Evolutionary conservation across 2,113 vertebrate species (phyloP).

Genomic region (Phalacrocorax carbo): DNA sequence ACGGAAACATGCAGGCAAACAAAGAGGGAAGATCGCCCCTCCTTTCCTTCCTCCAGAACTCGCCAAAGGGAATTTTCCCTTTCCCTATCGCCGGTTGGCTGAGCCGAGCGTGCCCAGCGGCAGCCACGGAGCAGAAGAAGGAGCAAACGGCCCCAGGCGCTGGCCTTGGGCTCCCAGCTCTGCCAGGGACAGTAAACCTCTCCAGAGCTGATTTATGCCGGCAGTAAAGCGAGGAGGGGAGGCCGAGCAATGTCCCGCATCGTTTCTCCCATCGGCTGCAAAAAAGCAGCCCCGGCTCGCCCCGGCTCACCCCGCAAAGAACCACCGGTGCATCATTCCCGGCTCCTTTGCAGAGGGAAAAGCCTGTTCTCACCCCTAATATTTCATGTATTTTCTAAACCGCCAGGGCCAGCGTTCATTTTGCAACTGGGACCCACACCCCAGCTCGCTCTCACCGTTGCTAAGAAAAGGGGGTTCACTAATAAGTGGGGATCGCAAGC

Average conservation of each 20-base stretch:
- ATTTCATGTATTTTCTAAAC: no score
- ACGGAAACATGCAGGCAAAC: not conserved
- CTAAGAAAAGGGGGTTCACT: no score
- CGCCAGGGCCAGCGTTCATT: not conserved
- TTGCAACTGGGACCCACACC: not conserved
- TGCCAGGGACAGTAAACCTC: rapidly evolving
- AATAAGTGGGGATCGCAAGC: not conserved
- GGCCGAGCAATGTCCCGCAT: not conserved
- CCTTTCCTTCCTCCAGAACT: not conserved
- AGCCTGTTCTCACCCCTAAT: not conserved
- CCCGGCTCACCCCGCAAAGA: not conserved
- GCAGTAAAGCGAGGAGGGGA: not conserved
- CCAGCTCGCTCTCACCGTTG: not conserved
- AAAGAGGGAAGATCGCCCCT: not conserved
- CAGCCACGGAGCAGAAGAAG: not conserved
- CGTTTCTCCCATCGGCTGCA: not conserved
- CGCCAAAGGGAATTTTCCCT: not conserved
- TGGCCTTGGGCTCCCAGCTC: not conserved
- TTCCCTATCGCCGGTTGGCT: not conserved
- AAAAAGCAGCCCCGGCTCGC: not conserved
- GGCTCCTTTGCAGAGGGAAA: not conserved
- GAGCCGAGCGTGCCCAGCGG: rapidly evolving
- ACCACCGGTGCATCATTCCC: not conserved
- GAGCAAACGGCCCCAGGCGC: not conserved
- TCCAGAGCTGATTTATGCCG: not conserved